Evolutionary conservation across 2,113 vertebrate species (phyloP).

Genomic region (Cacatua alba): DNA sequence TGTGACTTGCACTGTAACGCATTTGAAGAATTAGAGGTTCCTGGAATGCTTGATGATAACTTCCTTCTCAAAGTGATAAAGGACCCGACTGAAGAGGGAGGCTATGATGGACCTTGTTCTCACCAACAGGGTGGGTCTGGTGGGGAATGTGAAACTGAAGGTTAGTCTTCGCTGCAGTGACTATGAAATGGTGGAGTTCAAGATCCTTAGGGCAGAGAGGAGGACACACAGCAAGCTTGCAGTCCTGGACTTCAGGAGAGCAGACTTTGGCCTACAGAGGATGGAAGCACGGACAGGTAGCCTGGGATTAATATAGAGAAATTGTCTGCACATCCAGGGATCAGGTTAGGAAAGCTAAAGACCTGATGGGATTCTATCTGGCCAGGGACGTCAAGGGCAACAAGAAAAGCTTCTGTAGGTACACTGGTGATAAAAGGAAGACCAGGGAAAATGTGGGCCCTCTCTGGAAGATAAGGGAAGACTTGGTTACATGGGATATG

Average conservation of each 20-base stretch:
- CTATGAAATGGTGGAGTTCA: no score
- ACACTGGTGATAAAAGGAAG: not conserved
- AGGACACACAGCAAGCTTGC: not conserved
- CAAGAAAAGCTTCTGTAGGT: not conserved
- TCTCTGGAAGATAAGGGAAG: not conserved
- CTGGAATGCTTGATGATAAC: not conserved
- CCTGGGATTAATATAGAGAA: not conserved
- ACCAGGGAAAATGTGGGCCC: not conserved
- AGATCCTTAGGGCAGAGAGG: not conserved
- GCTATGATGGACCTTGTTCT: no score
- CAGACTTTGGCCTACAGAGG: not conserved
- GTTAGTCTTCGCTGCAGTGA: no score
- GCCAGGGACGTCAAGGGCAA: not conserved
- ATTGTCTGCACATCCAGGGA: not conserved
- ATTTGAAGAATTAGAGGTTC: not conserved
- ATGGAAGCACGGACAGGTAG: not conserved
- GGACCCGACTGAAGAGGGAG: not conserved
- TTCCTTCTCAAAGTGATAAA: not conserved
- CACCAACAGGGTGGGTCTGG: no score
- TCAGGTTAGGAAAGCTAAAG: not conserved
- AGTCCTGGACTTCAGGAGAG: not conserved
- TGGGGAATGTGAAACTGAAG: no score
- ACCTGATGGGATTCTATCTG: not conserved
- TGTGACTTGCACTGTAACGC: not conserved
- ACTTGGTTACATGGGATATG: not conserved